Base-by-base conservation (phyloP, 2,113 vertebrate genomes). In the Cygnus atratus region DNA sequence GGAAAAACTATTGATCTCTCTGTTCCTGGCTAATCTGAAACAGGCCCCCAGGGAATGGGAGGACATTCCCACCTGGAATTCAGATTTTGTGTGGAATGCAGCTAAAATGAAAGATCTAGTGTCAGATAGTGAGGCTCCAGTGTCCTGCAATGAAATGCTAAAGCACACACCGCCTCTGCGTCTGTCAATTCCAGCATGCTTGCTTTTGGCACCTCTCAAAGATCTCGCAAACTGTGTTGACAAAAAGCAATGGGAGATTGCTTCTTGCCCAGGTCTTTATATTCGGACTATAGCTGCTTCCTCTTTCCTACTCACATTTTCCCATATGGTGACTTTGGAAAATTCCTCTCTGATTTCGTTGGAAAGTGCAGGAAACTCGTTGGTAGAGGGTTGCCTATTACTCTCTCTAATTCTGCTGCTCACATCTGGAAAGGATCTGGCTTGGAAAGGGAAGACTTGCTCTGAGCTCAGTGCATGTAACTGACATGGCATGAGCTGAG, bases 341-440 rank as follows among this genome's bases (percentile, higher is more conserved):
- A 97, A 96, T 97, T 97, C 96, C 95, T 97, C 96, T 96, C 93
- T 0, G 7, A 71, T 95, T 96, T 96, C 7, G 21, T 52, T 96
- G 96, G 93, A 97, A 96, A 98, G 95, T 84, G 93, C 95, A 97
- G 98, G 96, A 98, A 98, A 98, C 97, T 97, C 84, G 95, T 93
- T 98, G 98, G 98, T 96, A 97, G 96, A 96, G 92, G 70, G 92
- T 93, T 97, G 97, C 93, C 95, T 97, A 25, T 96, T 96, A 62
- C 95, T 96, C 89, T 80, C 92, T 88, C 90, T 75, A 68, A 28
- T 95, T 95, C 88, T 95, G 87, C 95, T 88, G 93, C 95, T 97
- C 94, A 99, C 98, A 99, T 99, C 98, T 99, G 98, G 98, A 98
- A 97, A 98, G 98, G 97, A 97, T 98, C 98, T 97, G 94, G 73